phyloP scores from a whole-genome alignment of 2,888 invertebrate genomes.

The Sminthurinus aureus region DNA sequence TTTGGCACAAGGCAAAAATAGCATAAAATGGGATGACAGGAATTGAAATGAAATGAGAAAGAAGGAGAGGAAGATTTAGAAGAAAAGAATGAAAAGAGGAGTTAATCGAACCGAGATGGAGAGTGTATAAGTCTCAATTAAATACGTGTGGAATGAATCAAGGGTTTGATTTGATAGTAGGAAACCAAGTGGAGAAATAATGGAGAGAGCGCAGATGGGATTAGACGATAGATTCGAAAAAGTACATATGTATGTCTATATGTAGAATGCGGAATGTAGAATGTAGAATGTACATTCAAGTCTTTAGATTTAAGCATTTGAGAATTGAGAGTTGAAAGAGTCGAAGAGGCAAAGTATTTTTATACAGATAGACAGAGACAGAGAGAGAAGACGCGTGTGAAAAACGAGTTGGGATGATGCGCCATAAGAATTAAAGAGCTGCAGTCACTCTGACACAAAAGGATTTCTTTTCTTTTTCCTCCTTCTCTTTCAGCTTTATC shows the following conservation, averaged over 20 bases:
- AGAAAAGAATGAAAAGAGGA: conserved; percentile 31
- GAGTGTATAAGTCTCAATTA: conserved; percentile 38
- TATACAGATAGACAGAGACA: background rate
- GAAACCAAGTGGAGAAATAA: conserved; percentile 33
- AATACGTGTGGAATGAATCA: conserved; percentile 38
- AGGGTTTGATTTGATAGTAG: conserved; percentile 38
- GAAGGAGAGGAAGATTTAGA: conserved; percentile 27
- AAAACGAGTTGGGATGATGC: conserved; percentile 28
- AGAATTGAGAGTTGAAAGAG: background rate
- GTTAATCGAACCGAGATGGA: conserved; percentile 33
- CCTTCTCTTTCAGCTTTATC: background rate
- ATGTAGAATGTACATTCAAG: background rate
- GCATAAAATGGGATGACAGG: background rate
- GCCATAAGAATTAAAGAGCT: conserved; percentile 41
- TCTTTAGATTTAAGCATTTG: too few species aligned
- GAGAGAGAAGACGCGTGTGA: conserved; percentile 35
- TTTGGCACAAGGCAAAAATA: background rate
- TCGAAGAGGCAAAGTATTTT: conserved; percentile 15
- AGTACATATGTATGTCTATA: too few species aligned
- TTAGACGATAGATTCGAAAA: background rate
- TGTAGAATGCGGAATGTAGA: background rate
- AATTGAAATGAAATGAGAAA: conserved; percentile 45
- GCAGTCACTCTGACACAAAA: conserved; percentile 39
- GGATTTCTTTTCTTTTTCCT: conserved; percentile 23
- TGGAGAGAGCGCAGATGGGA: conserved; percentile 30